These are phyloP conservation scores for Oryzias sinensis DNA, from an alignment of 2,797 vertebrate genomes.

Conservation along the genomic window DNA sequence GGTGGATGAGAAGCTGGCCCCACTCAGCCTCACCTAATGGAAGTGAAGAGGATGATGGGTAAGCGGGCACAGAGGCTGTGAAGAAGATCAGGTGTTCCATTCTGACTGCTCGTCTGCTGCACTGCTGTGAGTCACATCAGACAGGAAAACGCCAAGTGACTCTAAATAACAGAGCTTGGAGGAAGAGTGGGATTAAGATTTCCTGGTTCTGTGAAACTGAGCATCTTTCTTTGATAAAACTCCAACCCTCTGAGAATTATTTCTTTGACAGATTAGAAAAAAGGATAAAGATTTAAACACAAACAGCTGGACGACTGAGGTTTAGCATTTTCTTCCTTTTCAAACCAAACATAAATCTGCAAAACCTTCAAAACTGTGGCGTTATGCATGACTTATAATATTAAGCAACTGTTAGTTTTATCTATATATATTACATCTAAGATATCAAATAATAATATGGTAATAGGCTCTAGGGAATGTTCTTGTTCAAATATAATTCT, in stretches of 20 bases:
- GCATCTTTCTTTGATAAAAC: not conserved
- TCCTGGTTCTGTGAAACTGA: not conserved
- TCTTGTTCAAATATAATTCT: no score
- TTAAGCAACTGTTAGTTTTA: no score
- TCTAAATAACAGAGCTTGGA: slow-evolving; percentile 14
- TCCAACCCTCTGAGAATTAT: not conserved
- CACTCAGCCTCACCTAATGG: slow-evolving; percentile 58
- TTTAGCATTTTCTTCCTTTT: no score
- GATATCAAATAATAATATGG: no score
- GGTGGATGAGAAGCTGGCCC: slow-evolving; percentile 46
- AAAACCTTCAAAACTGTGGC: no score
- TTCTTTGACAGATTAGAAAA: not conserved
- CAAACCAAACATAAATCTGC: no score
- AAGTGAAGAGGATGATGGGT: slow-evolving; percentile 62
- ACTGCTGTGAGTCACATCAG: slow-evolving; percentile 21
- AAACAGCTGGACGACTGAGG: no score
- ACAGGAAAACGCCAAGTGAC: slow-evolving; percentile 17
- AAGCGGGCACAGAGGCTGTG: slow-evolving; percentile 36
- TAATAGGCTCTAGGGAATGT: no score
- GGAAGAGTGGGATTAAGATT: not conserved
- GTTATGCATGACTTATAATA: no score
- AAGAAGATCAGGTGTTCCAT: slow-evolving; percentile 38
- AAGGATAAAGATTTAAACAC: no score
- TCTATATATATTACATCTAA: no score
- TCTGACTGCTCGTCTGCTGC: slow-evolving; percentile 14